Conservation (phyloP, 2,888 invertebrate species). For the Acleris laterana region DNA sequence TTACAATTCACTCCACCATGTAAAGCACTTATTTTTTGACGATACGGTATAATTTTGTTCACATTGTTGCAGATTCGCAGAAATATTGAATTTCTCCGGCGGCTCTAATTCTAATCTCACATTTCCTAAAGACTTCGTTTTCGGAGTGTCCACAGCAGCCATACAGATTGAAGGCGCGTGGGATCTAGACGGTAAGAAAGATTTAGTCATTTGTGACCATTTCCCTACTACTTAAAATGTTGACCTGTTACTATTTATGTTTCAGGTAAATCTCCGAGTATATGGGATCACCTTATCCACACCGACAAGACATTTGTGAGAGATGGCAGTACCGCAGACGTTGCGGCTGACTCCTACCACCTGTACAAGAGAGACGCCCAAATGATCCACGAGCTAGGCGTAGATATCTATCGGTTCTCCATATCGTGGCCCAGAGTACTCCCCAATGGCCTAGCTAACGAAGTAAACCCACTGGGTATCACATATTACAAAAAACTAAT, state of each 20-base stretch:
- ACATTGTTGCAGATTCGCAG: slow-evolving; percentile 59
- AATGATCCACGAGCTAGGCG: slow-evolving; percentile 86
- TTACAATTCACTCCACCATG: too few species aligned
- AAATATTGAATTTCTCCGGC: slow-evolving; percentile 65
- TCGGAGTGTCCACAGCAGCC: slow-evolving; percentile 86
- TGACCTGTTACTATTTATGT: slow-evolving; percentile 36
- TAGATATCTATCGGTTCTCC: slow-evolving; percentile 88
- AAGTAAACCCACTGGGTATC: slow-evolving; percentile 88
- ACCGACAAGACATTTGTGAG: slow-evolving; percentile 78
- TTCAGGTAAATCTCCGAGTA: slow-evolving; percentile 86
- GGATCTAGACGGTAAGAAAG: slow-evolving; percentile 71
- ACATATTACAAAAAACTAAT: slow-evolving; percentile 91
- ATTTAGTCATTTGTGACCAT: not conserved
- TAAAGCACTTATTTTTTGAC: too few species aligned
- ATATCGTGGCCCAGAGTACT: slow-evolving; percentile 91
- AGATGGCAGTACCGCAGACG: slow-evolving; percentile 85
- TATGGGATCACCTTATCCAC: slow-evolving; percentile 85
- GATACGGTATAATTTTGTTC: too few species aligned
- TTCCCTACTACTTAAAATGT: too few species aligned
- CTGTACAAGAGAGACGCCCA: slow-evolving; percentile 86
- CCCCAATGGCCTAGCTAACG: slow-evolving; percentile 87
- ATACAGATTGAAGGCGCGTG: slow-evolving; percentile 86
- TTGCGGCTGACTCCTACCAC: slow-evolving; percentile 89
- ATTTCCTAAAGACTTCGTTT: slow-evolving; percentile 84
- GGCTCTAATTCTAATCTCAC: slow-evolving; percentile 70